Percentiles rank a stretch among this genome's conserved stretches.
Conservation (phyloP, 1,140 invertebrate genomes). For the Fopius arisanus region DNA sequence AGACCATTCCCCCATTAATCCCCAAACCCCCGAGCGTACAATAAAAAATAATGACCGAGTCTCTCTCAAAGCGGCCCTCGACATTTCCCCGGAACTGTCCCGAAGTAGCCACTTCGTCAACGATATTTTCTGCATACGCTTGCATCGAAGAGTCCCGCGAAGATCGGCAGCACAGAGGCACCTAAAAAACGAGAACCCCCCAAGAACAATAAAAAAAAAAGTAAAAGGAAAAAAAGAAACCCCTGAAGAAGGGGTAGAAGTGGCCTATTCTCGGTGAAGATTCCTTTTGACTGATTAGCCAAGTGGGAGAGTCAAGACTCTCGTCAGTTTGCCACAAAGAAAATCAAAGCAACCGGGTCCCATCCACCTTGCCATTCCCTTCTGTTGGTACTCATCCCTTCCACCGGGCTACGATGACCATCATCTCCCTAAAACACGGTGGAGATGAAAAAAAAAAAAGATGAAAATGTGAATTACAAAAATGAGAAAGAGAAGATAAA, state of each 20-base stretch:
- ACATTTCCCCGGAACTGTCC: conserved; percentile 20
- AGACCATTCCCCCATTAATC: no score
- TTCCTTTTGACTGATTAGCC: conserved; percentile 52
- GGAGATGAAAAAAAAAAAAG: not conserved
- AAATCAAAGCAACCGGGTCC: conserved; percentile 52
- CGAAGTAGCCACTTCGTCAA: conserved; percentile 48
- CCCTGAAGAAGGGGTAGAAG: conserved; percentile 19
- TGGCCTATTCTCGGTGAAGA: conserved; percentile 23
- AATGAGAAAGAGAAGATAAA: not conserved
- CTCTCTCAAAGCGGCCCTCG: conserved; percentile 52
- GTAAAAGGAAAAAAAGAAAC: not conserved
- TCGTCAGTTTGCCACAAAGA: conserved; percentile 28
- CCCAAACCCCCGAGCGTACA: conserved; percentile 48
- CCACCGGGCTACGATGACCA: conserved; percentile 41
- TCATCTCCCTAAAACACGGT: conserved; percentile 29
- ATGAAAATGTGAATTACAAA: not conserved
- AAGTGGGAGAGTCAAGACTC: conserved; percentile 26
- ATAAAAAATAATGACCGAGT: conserved; percentile 55
- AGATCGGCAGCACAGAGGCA: not conserved
- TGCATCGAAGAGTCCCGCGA: conserved; percentile 34
- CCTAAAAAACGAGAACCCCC: not conserved
- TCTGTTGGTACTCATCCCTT: not conserved
- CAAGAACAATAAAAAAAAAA: conserved; percentile 20
- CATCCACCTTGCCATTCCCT: not conserved
- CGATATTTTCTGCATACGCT: conserved; percentile 53